Evolutionary conservation across 2,797 vertebrate genomes (phyloP).

Genomic region (Poeciliopsis turneri): DNA sequence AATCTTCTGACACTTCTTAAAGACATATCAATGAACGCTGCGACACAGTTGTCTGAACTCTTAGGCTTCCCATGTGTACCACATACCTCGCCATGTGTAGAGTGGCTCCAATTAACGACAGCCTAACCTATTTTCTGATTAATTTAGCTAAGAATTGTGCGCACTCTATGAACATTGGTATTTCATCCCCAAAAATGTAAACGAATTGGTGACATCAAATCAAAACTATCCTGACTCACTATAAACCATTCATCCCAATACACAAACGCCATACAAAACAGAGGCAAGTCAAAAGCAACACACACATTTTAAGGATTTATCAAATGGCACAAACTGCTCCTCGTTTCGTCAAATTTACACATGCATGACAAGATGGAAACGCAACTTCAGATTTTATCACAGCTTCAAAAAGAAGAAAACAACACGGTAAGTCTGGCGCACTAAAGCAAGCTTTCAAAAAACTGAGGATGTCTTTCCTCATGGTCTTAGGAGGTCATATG

Average conservation of each 20-base stretch:
- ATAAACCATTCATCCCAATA: neutral
- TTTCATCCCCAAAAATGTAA: neutral
- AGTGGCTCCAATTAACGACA: neutral
- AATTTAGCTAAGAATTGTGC: neutral
- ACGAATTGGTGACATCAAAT: neutral
- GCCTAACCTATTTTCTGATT: neutral
- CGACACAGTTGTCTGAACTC: neutral
- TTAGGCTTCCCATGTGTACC: neutral
- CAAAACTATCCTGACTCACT: neutral
- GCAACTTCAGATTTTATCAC: neutral
- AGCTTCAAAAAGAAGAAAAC: neutral
- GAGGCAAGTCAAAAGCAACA: neutral
- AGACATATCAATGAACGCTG: neutral
- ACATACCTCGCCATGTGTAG: neutral
- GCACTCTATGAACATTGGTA: neutral
- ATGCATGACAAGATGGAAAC: neutral
- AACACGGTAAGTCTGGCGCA: neutral
- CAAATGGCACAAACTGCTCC: neutral
- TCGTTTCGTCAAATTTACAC: neutral
- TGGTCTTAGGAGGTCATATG: neutral
- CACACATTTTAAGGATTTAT: neutral
- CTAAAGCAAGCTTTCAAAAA: neutral
- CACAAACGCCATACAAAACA: neutral
- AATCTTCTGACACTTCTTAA: neutral
- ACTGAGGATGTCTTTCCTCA: neutral